Evolutionary conservation across 1,140 invertebrate genomes (phyloP), one percentile per base, ranked within the genome.

Genomic region (Chironomus striatipennis): DNA sequence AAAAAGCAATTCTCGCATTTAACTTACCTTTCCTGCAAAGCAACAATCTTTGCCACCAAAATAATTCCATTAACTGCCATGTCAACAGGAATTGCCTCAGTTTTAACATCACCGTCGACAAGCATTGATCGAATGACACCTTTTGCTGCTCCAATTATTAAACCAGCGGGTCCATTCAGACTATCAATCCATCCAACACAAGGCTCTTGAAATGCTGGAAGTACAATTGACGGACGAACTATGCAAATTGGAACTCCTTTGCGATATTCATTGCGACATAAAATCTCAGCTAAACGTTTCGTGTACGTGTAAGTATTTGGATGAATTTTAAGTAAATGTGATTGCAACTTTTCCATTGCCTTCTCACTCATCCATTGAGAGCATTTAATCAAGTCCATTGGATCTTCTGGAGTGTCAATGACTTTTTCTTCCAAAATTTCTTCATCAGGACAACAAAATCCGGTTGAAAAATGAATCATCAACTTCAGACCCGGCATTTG

Each of bases 71-170:
- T 95, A 74, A 93, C 91, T 1, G 91, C 91, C 7, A 91, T 81
- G 81, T 96, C 93, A 7, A 95, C 91, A 0, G 93, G 93, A 42
- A 95, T 87, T 15, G 94, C 86, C 81, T 96, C 91, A 0, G 92
- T 90, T 64, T 88, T 87, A 77, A 88, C 90, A 74, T 89, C 83
- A 0, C 80, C 83, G 75, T 89, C 87, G 79, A 91, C 92, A 77
- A 90, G 87, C 88, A 95, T 91, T 21, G 90, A 88, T 4, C 92
- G 84, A 47, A 95, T 87, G 1, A 95, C 88, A 18, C 93, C 93
- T 83, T 94, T 94, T 2, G 91, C 92, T 9, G 86, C 88, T 0
- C 86, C 90, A 0, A 89, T 86, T 77, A 91, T 81, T 1, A 91
- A 81, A 2, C 90, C 93, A 75, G 91, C 90, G 0, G 94, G 92